Percentiles rank a stretch among this genome's conserved stretches.
These are phyloP conservation scores for Scaptomyza parva DNA, from an alignment of 2,888 invertebrate genomes.

Conservation along the genomic window DNA sequence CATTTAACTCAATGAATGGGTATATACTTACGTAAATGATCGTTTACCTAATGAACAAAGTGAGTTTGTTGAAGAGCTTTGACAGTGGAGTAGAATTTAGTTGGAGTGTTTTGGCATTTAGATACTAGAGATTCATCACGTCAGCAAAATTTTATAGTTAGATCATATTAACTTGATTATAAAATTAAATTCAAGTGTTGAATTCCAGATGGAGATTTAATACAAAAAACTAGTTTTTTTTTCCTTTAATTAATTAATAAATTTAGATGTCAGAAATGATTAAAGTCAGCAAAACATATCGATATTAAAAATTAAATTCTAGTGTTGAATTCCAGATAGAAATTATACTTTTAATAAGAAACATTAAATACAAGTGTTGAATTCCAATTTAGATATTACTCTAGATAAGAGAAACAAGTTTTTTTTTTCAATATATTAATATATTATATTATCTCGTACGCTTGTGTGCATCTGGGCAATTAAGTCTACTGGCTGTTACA, in stretches of 20 bases:
- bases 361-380: no score
- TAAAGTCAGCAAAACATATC: no score
- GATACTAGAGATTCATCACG: not conserved
- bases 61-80: not conserved
- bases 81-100: no score
- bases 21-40: not conserved
- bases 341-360: not conserved
- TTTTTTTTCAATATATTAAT: not conserved
- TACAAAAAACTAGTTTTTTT: no score
- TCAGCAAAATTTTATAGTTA: not conserved
- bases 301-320: no score
- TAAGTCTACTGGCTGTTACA: not conserved
- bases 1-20: not conserved
- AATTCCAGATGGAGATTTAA: not conserved
- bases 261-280: no score
- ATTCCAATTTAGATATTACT: no score
- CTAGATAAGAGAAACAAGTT: constrained; percentile 1
- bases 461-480: not conserved
- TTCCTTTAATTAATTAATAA: no score
- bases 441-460: not conserved
- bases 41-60: not conserved
- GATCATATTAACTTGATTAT: not conserved
- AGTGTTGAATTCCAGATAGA: not conserved
- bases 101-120: no score
- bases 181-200: no score